phyloP scores from a whole-genome alignment of 1,140 invertebrate genomes.

The Oncopodura yosiiana region DNA sequence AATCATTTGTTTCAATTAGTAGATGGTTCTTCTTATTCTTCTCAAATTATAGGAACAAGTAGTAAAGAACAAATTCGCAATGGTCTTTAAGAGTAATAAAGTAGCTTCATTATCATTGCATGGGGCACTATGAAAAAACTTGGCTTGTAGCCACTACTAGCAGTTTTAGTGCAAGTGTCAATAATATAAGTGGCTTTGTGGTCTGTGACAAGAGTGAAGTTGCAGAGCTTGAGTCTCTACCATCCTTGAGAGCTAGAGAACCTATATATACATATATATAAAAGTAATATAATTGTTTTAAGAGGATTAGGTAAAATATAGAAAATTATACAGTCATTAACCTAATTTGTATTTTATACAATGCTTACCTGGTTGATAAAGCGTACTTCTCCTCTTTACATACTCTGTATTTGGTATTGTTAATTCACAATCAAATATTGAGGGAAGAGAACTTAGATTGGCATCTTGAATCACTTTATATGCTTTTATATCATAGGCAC shows the following conservation, averaged over 20 bases:
- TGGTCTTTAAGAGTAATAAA: too few species aligned
- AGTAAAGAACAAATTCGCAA: too few species aligned
- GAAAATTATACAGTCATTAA: neutral
- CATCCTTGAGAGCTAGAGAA: conserved; percentile 21
- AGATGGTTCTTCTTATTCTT: too few species aligned
- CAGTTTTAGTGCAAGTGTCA: too few species aligned
- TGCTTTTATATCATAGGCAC: conserved; percentile 31
- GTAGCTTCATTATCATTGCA: too few species aligned
- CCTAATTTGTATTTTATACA: conserved; percentile 5
- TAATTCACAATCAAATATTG: conserved; percentile 22
- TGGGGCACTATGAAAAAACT: too few species aligned
- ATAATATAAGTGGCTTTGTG: too few species aligned
- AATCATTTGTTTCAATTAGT: too few species aligned
- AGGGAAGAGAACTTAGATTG: conserved; percentile 16
- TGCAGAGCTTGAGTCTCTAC: too few species aligned
- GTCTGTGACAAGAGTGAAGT: too few species aligned
- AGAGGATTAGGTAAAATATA: neutral
- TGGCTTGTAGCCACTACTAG: too few species aligned
- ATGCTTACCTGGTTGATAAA: conserved; percentile 23
- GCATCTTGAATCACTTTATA: conserved; percentile 28
- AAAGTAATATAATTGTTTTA: neutral
- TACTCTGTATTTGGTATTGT: conserved; percentile 24
- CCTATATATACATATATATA: conserved; percentile 11
- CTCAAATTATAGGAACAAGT: too few species aligned
- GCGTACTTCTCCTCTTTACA: conserved; percentile 5